A percentile compares a stretch with the other conserved stretches of the same genome.
Conservation (phyloP, 2,888 invertebrate genomes). For the Magallana nippona region DNA sequence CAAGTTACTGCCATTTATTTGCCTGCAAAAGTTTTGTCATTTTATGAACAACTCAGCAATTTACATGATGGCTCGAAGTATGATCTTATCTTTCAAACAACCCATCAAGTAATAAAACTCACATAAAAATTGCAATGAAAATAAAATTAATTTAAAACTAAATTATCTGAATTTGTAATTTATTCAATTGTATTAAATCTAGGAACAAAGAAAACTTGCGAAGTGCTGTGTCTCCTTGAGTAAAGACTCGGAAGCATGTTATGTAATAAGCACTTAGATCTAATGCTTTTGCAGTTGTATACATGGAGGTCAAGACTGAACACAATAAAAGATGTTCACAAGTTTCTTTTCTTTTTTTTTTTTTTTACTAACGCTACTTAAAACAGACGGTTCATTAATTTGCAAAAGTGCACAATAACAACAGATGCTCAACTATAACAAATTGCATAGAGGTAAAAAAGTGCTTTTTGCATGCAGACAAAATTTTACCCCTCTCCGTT, state of each 20-base stretch:
- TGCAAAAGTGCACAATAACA: background rate
- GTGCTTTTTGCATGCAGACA: too few species aligned
- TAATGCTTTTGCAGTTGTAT: slow-evolving; percentile 1
- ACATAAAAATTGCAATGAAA: too few species aligned
- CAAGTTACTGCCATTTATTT: too few species aligned
- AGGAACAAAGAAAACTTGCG: background rate
- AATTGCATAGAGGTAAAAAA: too few species aligned
- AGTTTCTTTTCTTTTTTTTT: background rate
- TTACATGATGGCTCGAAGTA: too few species aligned
- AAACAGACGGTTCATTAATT: background rate
- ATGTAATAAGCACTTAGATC: slow-evolving; percentile 13
- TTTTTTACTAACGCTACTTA: background rate
- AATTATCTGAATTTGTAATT: background rate
- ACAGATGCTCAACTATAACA: background rate
- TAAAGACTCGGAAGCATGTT: background rate
- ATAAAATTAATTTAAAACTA: background rate
- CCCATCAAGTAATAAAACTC: too few species aligned
- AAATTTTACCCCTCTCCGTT: too few species aligned
- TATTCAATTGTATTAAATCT: background rate
- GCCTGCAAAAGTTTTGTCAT: too few species aligned
- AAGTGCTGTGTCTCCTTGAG: slow-evolving; percentile 1
- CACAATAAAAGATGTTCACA: background rate
- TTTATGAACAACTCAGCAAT: too few species aligned
- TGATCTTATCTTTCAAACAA: too few species aligned
- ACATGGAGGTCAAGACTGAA: background rate